Base-by-base conservation (phyloP, 1,140 invertebrate species). In the Caerostris darwini region DNA sequence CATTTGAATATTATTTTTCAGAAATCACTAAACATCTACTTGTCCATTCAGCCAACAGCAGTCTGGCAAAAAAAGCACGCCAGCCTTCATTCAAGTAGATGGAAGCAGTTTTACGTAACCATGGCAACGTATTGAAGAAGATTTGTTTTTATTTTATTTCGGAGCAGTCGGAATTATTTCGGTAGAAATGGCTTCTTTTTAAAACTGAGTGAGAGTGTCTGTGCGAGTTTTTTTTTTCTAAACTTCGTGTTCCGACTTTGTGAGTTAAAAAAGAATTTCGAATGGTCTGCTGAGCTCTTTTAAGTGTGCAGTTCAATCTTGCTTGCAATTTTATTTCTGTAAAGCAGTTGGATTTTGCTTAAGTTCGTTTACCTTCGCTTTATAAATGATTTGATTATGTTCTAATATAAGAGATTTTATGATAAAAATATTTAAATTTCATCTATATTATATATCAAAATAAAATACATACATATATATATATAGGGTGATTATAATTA, bases 161-260 rank as follows among this genome's bases (percentile, higher is more conserved):
- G 50, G 82, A 83, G 82, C 10, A 56, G 54, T 17, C n/a, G 54
- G n/a, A 83, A 83, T 83, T 83, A 83, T 56, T 83, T 83, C 82
- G 56, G 12, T 83, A 57, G 82, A 83, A 83, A 83, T 57, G 3
- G 56, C 8, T n/a, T 83, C 54, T 19, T 83, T 83, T 83, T 83
- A n/a, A 83, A 57, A 83, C 53, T n/a, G 53, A 58, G 54, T 7
- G 19, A 83, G n/a, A 83, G n/a, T 83, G 14, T 56, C 5, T 57
- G 82, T 57, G 82, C 54, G 82, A 83, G 82, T 57, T 83, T 56
- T 58, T n/a, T 56, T 56, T 19, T 34, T 50, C 34, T 77, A 34
- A 57, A 58, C 82, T n/a, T 56, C 82, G 82, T 83, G 82, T 57
- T 83, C 82, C 56, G 82, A 83, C 82, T 83, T 83, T 83, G 7